These are phyloP conservation scores for Drosophila algonquin DNA, from an alignment of 2,888 invertebrate genomes.

Conservation along the genomic window DNA sequence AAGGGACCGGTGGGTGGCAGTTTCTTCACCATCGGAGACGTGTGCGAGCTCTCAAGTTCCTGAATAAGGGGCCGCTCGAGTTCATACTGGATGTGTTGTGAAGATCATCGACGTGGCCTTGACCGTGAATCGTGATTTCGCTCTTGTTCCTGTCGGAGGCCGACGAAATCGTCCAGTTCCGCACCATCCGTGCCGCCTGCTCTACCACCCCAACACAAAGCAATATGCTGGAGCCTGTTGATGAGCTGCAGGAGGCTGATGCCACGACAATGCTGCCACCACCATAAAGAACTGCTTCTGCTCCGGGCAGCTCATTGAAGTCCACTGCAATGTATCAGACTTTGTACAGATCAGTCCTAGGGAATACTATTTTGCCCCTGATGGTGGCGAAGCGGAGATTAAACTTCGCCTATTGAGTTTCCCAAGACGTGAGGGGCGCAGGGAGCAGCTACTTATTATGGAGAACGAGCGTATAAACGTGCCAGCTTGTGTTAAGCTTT, in stretches of 20 bases:
- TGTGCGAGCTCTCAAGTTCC: slow-evolving; percentile 84
- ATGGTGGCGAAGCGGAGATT: slow-evolving; percentile 72
- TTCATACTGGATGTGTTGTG: slow-evolving; percentile 78
- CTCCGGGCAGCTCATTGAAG: slow-evolving; percentile 77
- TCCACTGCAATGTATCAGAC: slow-evolving; percentile 72
- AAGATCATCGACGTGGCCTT: slow-evolving; percentile 81
- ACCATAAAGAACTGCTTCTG: slow-evolving; percentile 70
- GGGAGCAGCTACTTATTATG: slow-evolving; percentile 62
- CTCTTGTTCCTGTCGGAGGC: slow-evolving; percentile 79
- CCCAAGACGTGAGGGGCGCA: slow-evolving; percentile 33
- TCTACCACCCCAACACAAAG: slow-evolving; percentile 68
- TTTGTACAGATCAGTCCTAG: slow-evolving; percentile 75
- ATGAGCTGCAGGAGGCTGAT: slow-evolving; percentile 69
- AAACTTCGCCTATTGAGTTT: slow-evolving; percentile 51
- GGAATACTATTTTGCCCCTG: slow-evolving; percentile 73
- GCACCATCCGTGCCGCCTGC: slow-evolving; percentile 76
- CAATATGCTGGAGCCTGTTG: slow-evolving; percentile 70
- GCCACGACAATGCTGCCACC: slow-evolving; percentile 51
- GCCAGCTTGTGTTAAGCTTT: slow-evolving; percentile 71
- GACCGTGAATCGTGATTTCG: slow-evolving; percentile 81
- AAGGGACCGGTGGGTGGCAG: slow-evolving; percentile 86
- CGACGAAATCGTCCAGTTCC: slow-evolving; percentile 82
- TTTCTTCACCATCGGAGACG: slow-evolving; percentile 86
- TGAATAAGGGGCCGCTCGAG: slow-evolving; percentile 75
- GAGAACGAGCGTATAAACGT: slow-evolving; percentile 81